Percentiles rank a stretch among this genome's conserved stretches.
phyloP scores from a whole-genome alignment of 2,888 invertebrate species.

The Hololepta plana region DNA sequence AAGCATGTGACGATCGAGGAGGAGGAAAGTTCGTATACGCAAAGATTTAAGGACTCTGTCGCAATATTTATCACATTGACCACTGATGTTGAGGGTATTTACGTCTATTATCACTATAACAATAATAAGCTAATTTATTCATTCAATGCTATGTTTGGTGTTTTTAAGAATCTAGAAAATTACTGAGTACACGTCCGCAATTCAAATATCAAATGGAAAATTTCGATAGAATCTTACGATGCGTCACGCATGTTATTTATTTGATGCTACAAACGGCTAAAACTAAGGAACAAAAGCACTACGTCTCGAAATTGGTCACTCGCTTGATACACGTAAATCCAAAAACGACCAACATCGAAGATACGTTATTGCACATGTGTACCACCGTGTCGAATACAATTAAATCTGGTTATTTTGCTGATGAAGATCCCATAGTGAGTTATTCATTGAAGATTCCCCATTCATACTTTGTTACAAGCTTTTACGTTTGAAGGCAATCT shows the following conservation, averaged over 20 bases:
- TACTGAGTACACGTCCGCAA: slow-evolving; percentile 42
- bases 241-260: slow-evolving; percentile 59
- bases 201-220: slow-evolving; percentile 63
- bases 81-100: slow-evolving; percentile 34
- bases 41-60: slow-evolving; percentile 49
- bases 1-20: slow-evolving; percentile 34
- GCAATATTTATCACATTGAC: slow-evolving; percentile 51
- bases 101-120: not conserved
- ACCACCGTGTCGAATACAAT: slow-evolving; percentile 62
- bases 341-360: slow-evolving; percentile 49
- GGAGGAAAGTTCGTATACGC: slow-evolving; percentile 31
- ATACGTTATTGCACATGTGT: slow-evolving; percentile 72
- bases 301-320: slow-evolving; percentile 31
- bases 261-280: slow-evolving; percentile 44
- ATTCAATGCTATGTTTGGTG: slow-evolving; percentile 2
- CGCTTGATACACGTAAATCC: slow-evolving; percentile 43
- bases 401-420: slow-evolving; percentile 56
- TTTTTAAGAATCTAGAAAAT: slow-evolving; percentile 30
- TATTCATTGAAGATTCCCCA: not conserved
- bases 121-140: slow-evolving; percentile 1
- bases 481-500: slow-evolving; percentile 37
- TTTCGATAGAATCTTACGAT: slow-evolving; percentile 64
- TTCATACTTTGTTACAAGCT: slow-evolving; percentile 1
- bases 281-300: slow-evolving; percentile 29
- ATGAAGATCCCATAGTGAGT: slow-evolving; percentile 36